These are phyloP conservation scores for Caenorhabditis becei DNA, from an alignment of 2,888 invertebrate species.

Conservation along the genomic window DNA sequence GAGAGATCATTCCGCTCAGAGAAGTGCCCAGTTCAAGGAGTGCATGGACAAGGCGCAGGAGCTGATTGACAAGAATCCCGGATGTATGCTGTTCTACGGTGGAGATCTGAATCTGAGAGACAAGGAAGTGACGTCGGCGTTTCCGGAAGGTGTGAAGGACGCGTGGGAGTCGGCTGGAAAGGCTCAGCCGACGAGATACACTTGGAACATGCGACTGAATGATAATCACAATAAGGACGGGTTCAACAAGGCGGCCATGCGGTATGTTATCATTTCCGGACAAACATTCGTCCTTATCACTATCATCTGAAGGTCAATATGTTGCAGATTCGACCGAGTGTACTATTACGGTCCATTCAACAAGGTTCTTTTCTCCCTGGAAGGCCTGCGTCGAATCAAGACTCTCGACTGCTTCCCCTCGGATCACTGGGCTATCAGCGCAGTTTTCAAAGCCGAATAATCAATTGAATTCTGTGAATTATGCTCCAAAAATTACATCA, in stretches of 20 bases:
- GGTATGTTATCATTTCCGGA: constrained; percentile 4
- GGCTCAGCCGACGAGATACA: constrained; percentile 84
- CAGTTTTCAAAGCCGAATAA: constrained; percentile 19
- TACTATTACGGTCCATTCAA: constrained; percentile 69
- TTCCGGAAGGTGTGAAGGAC: constrained; percentile 82
- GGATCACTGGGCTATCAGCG: constrained; percentile 78
- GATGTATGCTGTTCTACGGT: constrained; percentile 84
- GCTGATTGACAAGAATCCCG: constrained; percentile 64
- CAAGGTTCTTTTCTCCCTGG: constrained; percentile 72
- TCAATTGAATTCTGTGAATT: background rate
- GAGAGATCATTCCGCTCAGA: constrained; percentile 81
- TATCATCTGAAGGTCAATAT: background rate
- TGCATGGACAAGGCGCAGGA: constrained; percentile 70
- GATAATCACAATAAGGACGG: constrained; percentile 84
- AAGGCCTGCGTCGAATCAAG: constrained; percentile 75
- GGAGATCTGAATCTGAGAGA: constrained; percentile 86
- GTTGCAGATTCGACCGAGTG: constrained; percentile 66
- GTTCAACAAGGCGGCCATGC: constrained; percentile 44
- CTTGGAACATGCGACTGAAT: constrained; percentile 85
- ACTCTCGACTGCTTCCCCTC: constrained; percentile 75
- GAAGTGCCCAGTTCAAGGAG: constrained; percentile 64
- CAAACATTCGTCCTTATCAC: background rate
- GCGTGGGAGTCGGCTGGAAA: constrained; percentile 84
- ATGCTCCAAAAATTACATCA: too few relatives aligned
- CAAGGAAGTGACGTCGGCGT: constrained; percentile 83